These are phyloP conservation scores for Neodontobutis hainanensis DNA, from an alignment of 2,113 vertebrate genomes.

Conservation along the genomic window DNA sequence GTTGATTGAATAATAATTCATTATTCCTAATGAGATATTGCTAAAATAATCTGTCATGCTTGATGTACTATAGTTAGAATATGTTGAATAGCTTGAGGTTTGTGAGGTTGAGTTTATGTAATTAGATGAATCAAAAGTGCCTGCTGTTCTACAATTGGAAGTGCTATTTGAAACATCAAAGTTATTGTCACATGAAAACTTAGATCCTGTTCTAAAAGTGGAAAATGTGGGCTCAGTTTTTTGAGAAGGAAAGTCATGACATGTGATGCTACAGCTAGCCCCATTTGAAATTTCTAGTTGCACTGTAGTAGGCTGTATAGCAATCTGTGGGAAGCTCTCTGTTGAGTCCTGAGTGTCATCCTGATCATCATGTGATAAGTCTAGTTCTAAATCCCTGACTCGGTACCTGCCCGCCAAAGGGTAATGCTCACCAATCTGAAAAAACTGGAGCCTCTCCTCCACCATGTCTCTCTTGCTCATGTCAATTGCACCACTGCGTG, in stretches of 20 bases:
- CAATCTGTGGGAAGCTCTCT: slow-evolving; percentile 84
- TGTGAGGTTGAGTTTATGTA: slow-evolving; percentile 51
- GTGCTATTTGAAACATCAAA: slow-evolving; percentile 57
- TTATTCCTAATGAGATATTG: slow-evolving; percentile 72
- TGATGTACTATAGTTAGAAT: slow-evolving; percentile 37
- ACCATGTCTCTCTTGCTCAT: slow-evolving; percentile 99
- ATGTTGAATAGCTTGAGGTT: slow-evolving; percentile 45
- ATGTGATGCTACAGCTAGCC: slow-evolving; percentile 82
- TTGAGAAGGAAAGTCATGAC: slow-evolving; percentile 83
- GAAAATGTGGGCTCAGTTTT: slow-evolving; percentile 89
- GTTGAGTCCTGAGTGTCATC: slow-evolving; percentile 81
- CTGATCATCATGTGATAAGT: slow-evolving; percentile 81
- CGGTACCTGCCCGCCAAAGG: slow-evolving; percentile 94
- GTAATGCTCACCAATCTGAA: slow-evolving; percentile 99
- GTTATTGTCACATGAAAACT: slow-evolving; percentile 87
- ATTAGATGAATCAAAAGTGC: slow-evolving; percentile 39
- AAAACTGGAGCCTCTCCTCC: slow-evolving; percentile 99
- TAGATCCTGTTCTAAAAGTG: slow-evolving; percentile 95
- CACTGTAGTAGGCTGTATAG: slow-evolving; percentile 87
- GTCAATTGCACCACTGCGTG: slow-evolving; percentile 99
- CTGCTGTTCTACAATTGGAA: slow-evolving; percentile 29
- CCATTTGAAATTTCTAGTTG: slow-evolving; percentile 84
- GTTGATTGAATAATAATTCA: slow-evolving; percentile 63
- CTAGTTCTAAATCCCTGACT: slow-evolving; percentile 86
- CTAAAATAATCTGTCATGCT: slow-evolving; percentile 29